Evolutionary conservation across 2,888 invertebrate species (phyloP).

Genomic region (Archips xylosteana): DNA sequence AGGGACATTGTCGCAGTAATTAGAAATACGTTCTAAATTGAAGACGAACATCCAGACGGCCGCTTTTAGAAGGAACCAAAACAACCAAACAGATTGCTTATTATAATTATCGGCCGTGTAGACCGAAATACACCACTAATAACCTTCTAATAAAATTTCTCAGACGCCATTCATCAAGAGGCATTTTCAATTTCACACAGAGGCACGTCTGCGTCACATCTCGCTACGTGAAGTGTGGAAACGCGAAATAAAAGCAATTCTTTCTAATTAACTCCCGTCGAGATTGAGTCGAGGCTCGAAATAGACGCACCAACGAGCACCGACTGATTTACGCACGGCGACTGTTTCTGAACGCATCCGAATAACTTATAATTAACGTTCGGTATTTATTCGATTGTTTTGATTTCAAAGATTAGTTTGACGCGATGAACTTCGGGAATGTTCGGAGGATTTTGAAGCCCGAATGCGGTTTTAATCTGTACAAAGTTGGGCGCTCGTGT

Average conservation of each 20-base stretch:
- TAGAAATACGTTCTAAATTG: constrained; percentile 35
- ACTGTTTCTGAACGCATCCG: constrained; percentile 75
- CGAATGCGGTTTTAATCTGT: constrained; percentile 9
- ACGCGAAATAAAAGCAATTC: constrained; percentile 85
- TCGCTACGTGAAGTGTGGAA: constrained; percentile 73
- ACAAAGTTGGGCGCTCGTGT: not conserved
- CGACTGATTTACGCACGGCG: constrained; percentile 77
- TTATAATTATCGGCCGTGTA: constrained; percentile 39
- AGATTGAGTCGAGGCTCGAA: constrained; percentile 71
- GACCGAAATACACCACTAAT: constrained; percentile 42
- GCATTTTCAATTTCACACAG: constrained; percentile 67
- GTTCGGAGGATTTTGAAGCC: constrained; percentile 25
- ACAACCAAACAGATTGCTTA: constrained; percentile 41
- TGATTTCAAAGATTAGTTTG: constrained; percentile 75
- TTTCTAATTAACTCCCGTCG: constrained; percentile 81
- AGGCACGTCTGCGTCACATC: constrained; percentile 68
- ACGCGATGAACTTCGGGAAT: constrained; percentile 46
- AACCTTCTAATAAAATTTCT: constrained; percentile 48
- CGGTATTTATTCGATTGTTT: constrained; percentile 82
- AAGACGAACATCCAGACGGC: constrained; percentile 30
- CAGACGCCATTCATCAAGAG: constrained; percentile 66
- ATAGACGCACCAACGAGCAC: constrained; percentile 70
- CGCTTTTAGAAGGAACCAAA: constrained; percentile 37
- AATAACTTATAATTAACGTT: constrained; percentile 73
- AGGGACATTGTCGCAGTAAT: constrained; percentile 30